A percentile compares a stretch with the other conserved stretches of the same genome.
phyloP scores from a whole-genome alignment of 2,797 vertebrate species.

The Carapus acus region DNA sequence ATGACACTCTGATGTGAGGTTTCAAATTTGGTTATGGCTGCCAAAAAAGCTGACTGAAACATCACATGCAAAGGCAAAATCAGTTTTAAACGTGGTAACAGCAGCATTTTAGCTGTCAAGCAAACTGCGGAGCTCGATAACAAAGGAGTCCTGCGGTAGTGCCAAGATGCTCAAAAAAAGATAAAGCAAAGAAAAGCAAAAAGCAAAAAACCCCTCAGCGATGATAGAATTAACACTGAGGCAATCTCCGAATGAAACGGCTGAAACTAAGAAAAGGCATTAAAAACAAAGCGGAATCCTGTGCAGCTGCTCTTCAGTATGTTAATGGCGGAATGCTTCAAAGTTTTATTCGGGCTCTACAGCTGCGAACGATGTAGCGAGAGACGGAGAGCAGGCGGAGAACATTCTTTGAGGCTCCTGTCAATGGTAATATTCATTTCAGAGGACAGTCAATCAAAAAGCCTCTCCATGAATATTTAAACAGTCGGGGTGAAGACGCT shows the following conservation, averaged over 20 bases:
- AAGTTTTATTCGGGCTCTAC: conserved; percentile 52
- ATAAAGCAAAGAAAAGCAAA: too few species aligned
- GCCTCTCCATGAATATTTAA: conserved; percentile 28
- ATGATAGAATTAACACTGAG: conserved; percentile 47
- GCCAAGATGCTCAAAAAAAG: conserved; percentile 51
- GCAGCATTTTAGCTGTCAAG: conserved; percentile 50
- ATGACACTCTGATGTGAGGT: conserved; percentile 36
- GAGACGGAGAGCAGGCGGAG: conserved; percentile 20
- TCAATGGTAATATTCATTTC: conserved; percentile 46
- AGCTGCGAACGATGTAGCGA: conserved; percentile 45
- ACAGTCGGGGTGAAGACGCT: conserved; percentile 1
- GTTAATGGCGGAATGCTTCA: conserved; percentile 54
- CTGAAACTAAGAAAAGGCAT: conserved; percentile 45
- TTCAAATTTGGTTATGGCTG: conserved; percentile 40
- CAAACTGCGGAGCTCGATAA: conserved; percentile 41
- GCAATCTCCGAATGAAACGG: conserved; percentile 44
- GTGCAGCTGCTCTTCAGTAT: conserved; percentile 61
- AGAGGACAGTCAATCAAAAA: conserved; percentile 40
- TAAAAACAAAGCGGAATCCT: conserved; percentile 54
- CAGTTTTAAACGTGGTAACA: conserved; percentile 35
- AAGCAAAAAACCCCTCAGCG: too few species aligned
- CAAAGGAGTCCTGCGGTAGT: conserved; percentile 46
- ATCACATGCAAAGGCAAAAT: conserved; percentile 36
- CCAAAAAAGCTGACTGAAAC: conserved; percentile 43
- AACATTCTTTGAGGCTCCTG: conserved; percentile 35